Evolutionary conservation across 1,140 invertebrate species (phyloP), one percentile per base, ranked within the genome.

Genomic region (Drosophila melanica): DNA sequence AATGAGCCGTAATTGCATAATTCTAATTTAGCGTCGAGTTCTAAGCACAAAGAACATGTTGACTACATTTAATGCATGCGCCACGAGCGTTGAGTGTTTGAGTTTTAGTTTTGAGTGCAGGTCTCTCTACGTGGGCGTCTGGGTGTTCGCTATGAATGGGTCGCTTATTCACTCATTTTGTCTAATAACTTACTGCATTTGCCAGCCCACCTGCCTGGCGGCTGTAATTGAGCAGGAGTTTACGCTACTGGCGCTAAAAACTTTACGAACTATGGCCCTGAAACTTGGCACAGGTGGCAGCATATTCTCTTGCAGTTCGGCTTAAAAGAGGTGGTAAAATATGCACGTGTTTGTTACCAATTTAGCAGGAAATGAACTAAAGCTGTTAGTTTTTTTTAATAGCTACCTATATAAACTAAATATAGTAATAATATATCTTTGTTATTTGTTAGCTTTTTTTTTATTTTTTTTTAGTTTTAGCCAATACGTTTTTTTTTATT

Each of bases 1-100:
- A 90, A 90, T 90, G 79, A 90, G 72, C 54, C 79, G 77, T 90
- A 90, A 90, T 90, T 90, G 87, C 89, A 90, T 87, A 90, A 90
- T 90, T 90, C 66, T 77, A 90, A 82, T 90, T 79, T 80, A 80
- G 77, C 77, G 77, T 81, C 72, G 70, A 87, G 87, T 87, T 82
- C 72, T 76, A 45, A 80, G 75, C 68, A 76, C 82, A 75, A 59
- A 82, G 81, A 90, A 77, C 81, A 79, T 77, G 81, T 69, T 39
- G 68, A 72, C 70, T 79, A 63, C 70, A 84, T 77, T 84, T 82
- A 76, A 63, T 86, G 81, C 77, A 80, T 47, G 57, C 10, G 23
- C 30, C 53, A 10, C 18, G 27, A 35, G 33, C 3, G 16, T 20
- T 35, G 48, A 42, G 48, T 58, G 18, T 27, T 65, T 65, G 42